These are phyloP conservation scores for Akabosia matsudoensis DNA, from an alignment of 1,140 invertebrate genomes.

Conservation along the genomic window DNA sequence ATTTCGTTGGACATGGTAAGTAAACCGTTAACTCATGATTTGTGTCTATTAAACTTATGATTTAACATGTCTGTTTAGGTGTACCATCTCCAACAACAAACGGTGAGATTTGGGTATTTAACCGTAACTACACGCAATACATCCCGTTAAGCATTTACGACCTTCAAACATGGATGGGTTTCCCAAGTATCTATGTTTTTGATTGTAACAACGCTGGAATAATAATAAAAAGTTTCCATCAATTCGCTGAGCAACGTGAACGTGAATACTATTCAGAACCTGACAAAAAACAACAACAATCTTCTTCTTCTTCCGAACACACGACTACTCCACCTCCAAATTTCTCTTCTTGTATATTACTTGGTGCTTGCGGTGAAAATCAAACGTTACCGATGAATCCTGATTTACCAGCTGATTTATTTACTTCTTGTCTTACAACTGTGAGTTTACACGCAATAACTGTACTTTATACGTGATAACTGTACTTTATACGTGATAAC, in stretches of 20 bases:
- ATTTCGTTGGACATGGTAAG: constrained; percentile 99
- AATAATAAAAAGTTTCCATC: constrained; percentile 87
- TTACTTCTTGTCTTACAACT: constrained; percentile 95
- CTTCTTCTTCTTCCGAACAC: not conserved
- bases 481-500: no score
- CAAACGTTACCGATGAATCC: constrained; percentile 96
- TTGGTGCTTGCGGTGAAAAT: constrained; percentile 87
- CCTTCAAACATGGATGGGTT: constrained; percentile 98
- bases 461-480: no score
- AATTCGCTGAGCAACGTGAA: constrained; percentile 88
- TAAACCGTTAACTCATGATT: no score
- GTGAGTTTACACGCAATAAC: no score
- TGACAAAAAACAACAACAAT: no score
- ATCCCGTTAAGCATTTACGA: constrained; percentile 98
- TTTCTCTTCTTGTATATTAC: constrained; percentile 89
- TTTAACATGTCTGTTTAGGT: no score
- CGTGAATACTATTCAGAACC: constrained; percentile 68
- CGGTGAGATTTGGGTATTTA: constrained; percentile 99
- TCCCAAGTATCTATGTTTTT: constrained; percentile 98
- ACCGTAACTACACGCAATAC: constrained; percentile 96
- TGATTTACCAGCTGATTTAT: constrained; percentile 96
- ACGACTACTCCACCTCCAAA: constrained; percentile 41
- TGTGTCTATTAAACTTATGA: no score
- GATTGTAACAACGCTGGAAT: constrained; percentile 98
- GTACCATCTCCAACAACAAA: constrained; percentile 96